Conservation (phyloP, 1,140 invertebrate genomes). For the Lucilia sericata region DNA sequence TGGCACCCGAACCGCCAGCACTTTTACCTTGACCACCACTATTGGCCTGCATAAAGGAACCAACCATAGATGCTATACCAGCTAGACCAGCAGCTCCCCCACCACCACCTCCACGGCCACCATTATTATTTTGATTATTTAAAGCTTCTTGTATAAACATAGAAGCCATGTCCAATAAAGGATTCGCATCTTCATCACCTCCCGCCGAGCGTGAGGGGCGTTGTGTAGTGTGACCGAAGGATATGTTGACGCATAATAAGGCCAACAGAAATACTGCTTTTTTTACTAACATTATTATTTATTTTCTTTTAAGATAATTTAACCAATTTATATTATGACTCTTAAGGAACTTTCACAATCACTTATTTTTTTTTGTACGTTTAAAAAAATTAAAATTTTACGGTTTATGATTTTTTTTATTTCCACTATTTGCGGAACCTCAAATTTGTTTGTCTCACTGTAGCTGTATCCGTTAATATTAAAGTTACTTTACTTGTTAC, state of each 20-base stretch:
- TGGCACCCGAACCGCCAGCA: constrained; percentile 53
- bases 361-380: constrained; percentile 52
- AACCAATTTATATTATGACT: constrained; percentile 45
- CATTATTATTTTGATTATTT: constrained; percentile 68
- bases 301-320: constrained; percentile 44
- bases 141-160: constrained; percentile 71
- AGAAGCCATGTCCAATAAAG: constrained; percentile 71
- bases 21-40: constrained; percentile 55
- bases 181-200: constrained; percentile 69
- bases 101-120: constrained; percentile 63
- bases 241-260: constrained; percentile 61
- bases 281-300: constrained; percentile 56
- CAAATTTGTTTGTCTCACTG: constrained; percentile 5
- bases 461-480: background rate
- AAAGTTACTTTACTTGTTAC: background rate
- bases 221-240: constrained; percentile 52
- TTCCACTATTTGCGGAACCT: background rate
- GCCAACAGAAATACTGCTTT: constrained; percentile 59
- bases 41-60: constrained; percentile 72
- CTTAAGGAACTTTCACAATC: constrained; percentile 65
- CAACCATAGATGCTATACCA: constrained; percentile 68
- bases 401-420: constrained; percentile 26
- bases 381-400: constrained; percentile 41
- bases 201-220: constrained; percentile 51
- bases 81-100: constrained; percentile 62